A percentile compares a stretch with the other conserved stretches of the same genome.
Evolutionary conservation across 2,797 vertebrate genomes (phyloP).

Genomic region (Garrulus glandarius): DNA sequence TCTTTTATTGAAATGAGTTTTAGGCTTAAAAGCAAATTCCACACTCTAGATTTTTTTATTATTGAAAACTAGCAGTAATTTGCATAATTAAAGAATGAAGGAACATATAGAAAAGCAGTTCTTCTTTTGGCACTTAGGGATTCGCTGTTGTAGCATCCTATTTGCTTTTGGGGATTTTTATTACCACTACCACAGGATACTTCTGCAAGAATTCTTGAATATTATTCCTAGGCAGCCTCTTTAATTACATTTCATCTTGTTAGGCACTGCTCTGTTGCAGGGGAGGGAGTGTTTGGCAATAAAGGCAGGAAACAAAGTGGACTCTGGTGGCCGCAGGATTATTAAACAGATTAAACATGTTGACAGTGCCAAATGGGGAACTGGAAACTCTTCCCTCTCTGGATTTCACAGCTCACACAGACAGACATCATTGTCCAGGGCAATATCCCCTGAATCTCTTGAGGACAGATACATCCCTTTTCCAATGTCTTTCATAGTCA

Average conservation of each 20-base stretch:
- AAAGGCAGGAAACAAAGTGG: slow-evolving; percentile 38
- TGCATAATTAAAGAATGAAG: not conserved
- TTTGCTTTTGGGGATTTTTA: not conserved
- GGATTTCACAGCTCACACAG: not conserved
- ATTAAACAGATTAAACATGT: slow-evolving; percentile 57
- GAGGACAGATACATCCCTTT: not conserved
- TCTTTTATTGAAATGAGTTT: not conserved
- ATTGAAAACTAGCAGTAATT: not conserved
- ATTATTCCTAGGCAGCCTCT: not conserved
- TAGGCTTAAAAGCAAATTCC: slow-evolving; percentile 2
- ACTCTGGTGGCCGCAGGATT: slow-evolving; percentile 42
- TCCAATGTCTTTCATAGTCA: accelerated
- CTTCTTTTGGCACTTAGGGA: not conserved
- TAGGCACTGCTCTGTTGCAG: slow-evolving; percentile 3
- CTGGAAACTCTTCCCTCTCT: not conserved
- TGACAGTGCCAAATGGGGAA: slow-evolving; percentile 5
- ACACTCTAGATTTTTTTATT: not conserved
- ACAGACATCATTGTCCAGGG: not conserved
- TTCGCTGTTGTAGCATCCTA: not conserved
- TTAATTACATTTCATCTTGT: slow-evolving; percentile 45
- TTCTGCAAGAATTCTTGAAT: slow-evolving; percentile 13
- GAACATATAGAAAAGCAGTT: not conserved
- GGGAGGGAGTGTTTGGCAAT: not conserved
- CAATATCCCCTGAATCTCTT: not conserved
- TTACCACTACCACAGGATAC: not conserved